A percentile compares a stretch with the other conserved stretches of the same genome.
These are phyloP conservation scores for Idaea straminata DNA, from an alignment of 2,888 invertebrate species.

Conservation along the genomic window DNA sequence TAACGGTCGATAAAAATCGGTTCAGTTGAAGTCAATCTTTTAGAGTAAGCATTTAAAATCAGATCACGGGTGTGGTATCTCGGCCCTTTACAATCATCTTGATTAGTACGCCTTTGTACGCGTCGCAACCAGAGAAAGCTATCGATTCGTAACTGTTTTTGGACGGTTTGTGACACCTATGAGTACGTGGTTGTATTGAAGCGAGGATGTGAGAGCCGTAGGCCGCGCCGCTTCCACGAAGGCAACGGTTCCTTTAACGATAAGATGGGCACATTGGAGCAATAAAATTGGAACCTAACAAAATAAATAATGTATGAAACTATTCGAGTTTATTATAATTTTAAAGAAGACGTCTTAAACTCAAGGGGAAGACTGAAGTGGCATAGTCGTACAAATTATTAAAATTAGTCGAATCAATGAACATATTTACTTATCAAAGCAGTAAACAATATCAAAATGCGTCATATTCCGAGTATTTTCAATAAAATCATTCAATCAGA, in stretches of 20 bases:
- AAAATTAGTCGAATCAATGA: not conserved
- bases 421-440: not conserved
- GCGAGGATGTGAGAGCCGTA: not conserved
- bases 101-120: not conserved
- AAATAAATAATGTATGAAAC: not conserved
- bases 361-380: too few relatives aligned
- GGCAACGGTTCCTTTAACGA: not conserved
- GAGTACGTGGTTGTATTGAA: not conserved
- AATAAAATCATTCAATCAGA: constrained; percentile 22
- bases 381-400: not conserved
- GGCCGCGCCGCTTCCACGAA: not conserved
- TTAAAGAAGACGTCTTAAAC: too few relatives aligned
- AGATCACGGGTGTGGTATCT: not conserved
- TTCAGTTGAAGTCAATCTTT: not conserved
- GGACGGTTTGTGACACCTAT: constrained; percentile 25
- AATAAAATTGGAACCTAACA: not conserved
- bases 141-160: constrained; percentile 47
- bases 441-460: constrained; percentile 10
- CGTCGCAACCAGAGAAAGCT: constrained; percentile 46
- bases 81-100: not conserved
- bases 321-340: not conserved
- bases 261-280: not conserved
- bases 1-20: not conserved
- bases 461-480: constrained; percentile 19
- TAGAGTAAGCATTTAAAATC: not conserved